Conservation (phyloP, 2,888 invertebrate genomes). For the Trileptium ribeirensis region DNA sequence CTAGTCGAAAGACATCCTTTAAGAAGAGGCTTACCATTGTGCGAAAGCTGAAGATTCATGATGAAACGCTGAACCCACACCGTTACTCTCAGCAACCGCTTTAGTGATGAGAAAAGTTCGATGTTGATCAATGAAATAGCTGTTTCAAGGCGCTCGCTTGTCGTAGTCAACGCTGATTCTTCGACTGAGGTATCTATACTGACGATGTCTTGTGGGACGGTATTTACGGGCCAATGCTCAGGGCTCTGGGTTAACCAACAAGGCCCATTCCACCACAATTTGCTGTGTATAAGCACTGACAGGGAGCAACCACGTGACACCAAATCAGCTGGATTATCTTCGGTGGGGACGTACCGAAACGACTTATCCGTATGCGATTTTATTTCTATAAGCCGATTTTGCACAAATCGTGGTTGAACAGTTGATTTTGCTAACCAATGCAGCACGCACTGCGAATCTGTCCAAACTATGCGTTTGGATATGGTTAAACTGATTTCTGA, state of each 20-base stretch:
- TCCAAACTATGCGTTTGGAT: conserved; percentile 26
- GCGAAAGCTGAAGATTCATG: neutral
- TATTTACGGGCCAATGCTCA: conserved; percentile 6
- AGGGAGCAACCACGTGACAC: conserved; percentile 36
- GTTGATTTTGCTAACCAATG: conserved; percentile 32
- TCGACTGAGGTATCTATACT: neutral
- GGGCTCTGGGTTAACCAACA: conserved; percentile 29
- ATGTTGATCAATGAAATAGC: neutral
- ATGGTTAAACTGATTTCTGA: conserved; percentile 32
- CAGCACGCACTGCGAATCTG: conserved; percentile 34
- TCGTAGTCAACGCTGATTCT: neutral
- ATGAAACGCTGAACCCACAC: neutral
- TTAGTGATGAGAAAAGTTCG: neutral
- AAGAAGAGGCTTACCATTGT: neutral
- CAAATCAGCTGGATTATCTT: conserved; percentile 44
- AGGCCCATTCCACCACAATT: conserved; percentile 42
- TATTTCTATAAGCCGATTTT: conserved; percentile 39
- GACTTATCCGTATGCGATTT: conserved; percentile 20
- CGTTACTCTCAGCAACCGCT: neutral
- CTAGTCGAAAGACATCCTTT: neutral
- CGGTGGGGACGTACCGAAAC: conserved; percentile 38
- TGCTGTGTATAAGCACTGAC: conserved; percentile 17
- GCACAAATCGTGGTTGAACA: conserved; percentile 30
- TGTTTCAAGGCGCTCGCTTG: neutral
- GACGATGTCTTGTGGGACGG: neutral